phyloP scores from a whole-genome alignment of 2,113 vertebrate species.

The Carassius carassius region DNA sequence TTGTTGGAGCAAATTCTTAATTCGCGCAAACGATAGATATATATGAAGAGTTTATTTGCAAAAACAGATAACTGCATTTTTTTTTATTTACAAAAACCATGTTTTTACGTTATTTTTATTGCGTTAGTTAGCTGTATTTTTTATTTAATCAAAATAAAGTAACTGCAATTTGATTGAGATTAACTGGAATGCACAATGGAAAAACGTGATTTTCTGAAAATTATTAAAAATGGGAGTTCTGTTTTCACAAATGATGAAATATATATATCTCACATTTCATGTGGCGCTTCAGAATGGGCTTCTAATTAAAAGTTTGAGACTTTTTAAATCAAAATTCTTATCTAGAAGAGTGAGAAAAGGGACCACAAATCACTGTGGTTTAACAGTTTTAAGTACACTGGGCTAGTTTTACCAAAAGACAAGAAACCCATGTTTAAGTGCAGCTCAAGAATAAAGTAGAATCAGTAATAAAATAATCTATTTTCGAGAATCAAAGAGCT shows the following conservation, averaged over 20 bases:
- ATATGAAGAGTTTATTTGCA: too few species aligned
- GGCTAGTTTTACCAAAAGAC: not conserved
- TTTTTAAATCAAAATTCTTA: not conserved
- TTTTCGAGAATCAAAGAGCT: constrained; percentile 1
- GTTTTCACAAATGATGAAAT: too few species aligned
- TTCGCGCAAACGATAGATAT: not conserved
- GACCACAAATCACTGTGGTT: not conserved
- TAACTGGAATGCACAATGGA: too few species aligned
- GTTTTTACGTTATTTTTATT: too few species aligned
- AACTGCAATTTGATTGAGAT: too few species aligned
- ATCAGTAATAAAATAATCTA: constrained; percentile 23
- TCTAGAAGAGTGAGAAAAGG: not conserved
- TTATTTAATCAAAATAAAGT: too few species aligned
- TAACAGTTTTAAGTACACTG: not conserved
- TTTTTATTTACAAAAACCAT: too few species aligned
- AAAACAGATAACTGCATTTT: too few species aligned
- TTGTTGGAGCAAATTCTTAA: not conserved
- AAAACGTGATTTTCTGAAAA: too few species aligned
- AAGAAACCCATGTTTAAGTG: constrained; percentile 2
- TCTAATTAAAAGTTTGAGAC: not conserved
- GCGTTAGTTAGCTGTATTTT: too few species aligned
- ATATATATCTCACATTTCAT: not conserved
- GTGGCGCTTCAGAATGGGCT: not conserved
- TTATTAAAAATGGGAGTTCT: too few species aligned
- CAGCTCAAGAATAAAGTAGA: not conserved